These are phyloP conservation scores for Chrysemys picta DNA, from an alignment of 2,113 vertebrate species.

Conservation along the genomic window DNA sequence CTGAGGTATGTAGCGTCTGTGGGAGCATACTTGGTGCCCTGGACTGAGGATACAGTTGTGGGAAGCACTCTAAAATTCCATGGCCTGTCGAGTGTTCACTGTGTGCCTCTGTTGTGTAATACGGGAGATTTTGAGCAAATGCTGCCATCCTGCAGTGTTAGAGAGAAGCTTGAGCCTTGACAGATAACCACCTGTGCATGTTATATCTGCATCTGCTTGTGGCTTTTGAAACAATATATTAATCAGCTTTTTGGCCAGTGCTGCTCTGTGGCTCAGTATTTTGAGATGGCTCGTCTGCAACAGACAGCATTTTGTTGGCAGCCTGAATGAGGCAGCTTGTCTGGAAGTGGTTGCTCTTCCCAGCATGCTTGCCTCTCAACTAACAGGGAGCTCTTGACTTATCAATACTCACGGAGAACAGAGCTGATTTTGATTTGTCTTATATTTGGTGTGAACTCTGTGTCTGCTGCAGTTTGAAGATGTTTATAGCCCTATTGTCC, in stretches of 20 bases:
- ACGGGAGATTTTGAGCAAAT: background rate
- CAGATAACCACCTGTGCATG: background rate
- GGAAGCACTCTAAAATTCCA: background rate
- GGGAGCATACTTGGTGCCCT: background rate
- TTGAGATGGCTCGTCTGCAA: slow-evolving; percentile 45
- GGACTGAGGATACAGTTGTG: background rate
- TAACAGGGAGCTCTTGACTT: slow-evolving; percentile 9
- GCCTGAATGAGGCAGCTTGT: slow-evolving; percentile 40
- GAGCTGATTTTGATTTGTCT: background rate
- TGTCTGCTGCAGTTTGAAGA: slow-evolving; percentile 16
- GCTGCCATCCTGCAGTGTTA: background rate
- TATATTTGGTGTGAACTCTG: slow-evolving; percentile 10
- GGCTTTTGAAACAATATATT: background rate
- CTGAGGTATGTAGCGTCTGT: background rate
- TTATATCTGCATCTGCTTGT: background rate
- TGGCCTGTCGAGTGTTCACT: background rate
- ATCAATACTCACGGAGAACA: slow-evolving; percentile 22
- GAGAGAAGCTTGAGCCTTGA: background rate
- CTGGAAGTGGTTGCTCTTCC: slow-evolving; percentile 36
- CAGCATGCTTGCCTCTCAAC: slow-evolving; percentile 19
- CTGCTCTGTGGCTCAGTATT: slow-evolving; percentile 24
- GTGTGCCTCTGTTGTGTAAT: background rate
- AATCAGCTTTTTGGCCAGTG: background rate
- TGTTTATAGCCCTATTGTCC: background rate
- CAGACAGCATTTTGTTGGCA: slow-evolving; percentile 54